Percentiles rank a stretch among this genome's conserved stretches.
phyloP scores from a whole-genome alignment of 2,113 vertebrate species.

The Tenebrosternarchus preto region DNA sequence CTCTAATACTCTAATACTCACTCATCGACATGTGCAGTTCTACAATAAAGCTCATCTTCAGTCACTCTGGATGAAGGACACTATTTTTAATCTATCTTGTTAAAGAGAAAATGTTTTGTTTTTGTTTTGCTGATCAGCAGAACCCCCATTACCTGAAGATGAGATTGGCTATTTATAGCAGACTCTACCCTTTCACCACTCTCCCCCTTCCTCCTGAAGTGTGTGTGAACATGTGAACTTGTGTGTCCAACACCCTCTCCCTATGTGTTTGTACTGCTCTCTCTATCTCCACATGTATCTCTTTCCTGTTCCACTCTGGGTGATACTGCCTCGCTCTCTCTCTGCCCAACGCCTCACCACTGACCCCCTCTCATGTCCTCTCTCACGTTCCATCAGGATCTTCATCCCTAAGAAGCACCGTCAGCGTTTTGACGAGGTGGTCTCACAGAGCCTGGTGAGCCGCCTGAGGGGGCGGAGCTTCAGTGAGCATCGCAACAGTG shows the following conservation, averaged over 20 bases:
- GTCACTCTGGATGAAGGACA: neutral
- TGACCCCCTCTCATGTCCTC: neutral
- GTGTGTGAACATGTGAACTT: conserved; percentile 4
- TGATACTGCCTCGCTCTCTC: conserved; percentile 7
- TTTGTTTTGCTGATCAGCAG: neutral
- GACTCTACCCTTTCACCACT: neutral
- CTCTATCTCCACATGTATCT: neutral
- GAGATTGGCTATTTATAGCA: conserved; percentile 1
- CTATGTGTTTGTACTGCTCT: neutral
- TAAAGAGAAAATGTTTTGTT: neutral
- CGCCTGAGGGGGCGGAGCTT: conserved; percentile 86
- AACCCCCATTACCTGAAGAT: neutral
- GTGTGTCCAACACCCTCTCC: neutral
- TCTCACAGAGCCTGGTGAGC: conserved; percentile 92
- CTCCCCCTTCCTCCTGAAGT: neutral
- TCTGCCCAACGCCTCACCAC: neutral
- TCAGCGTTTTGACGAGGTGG: conserved; percentile 94
- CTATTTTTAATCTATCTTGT: conserved; percentile 17
- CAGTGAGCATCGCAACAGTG: conserved; percentile 78
- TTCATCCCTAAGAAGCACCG: conserved; percentile 98
- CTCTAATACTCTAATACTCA: conserved; percentile 15
- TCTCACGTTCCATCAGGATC: conserved; percentile 81
- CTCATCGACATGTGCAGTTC: neutral
- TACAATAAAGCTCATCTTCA: neutral
- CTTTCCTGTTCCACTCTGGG: neutral